These are phyloP conservation scores for Phenganax subtilis DNA, from an alignment of 92 coral and sea anemone genomes.

Conservation along the genomic window DNA sequence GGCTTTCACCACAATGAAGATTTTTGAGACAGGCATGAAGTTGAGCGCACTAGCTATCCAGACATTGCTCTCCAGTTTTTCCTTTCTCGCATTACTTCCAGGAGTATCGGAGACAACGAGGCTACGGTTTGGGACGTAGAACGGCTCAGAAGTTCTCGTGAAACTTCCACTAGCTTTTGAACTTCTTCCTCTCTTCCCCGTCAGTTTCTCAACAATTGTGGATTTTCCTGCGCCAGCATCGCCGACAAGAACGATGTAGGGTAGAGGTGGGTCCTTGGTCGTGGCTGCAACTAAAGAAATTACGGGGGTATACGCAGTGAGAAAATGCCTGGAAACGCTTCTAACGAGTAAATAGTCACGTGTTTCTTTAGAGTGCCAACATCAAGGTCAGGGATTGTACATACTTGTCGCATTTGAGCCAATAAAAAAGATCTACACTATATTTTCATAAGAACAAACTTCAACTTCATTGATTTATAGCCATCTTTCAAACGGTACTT, in stretches of 20 bases:
- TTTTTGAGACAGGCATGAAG: conserved; percentile 48
- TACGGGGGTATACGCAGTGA: not conserved
- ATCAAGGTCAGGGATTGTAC: too few species aligned
- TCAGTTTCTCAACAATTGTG: conserved; percentile 46
- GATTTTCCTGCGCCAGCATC: conserved; percentile 54
- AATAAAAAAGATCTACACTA: too few species aligned
- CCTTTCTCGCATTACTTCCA: conserved; percentile 51
- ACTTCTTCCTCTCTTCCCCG: conserved; percentile 47
- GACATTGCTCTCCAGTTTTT: conserved; percentile 45
- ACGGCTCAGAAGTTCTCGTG: conserved; percentile 38
- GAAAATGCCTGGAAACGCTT: not conserved
- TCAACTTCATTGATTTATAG: too few species aligned
- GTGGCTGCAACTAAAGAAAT: not conserved
- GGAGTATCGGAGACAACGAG: conserved; percentile 52
- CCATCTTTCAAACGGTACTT: too few species aligned
- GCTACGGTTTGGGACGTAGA: conserved; percentile 48
- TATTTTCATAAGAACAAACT: too few species aligned
- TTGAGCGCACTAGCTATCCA: conserved; percentile 46
- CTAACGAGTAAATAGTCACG: fast-evolving
- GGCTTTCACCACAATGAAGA: conserved; percentile 53
- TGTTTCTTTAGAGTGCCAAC: too few species aligned
- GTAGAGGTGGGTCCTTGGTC: not conserved
- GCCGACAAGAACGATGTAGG: conserved; percentile 45
- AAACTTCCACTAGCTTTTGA: conserved; percentile 47
- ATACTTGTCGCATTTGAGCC: too few species aligned